Evolutionary conservation across 1,140 invertebrate species (phyloP).

Genomic region (Patella vulgata): DNA sequence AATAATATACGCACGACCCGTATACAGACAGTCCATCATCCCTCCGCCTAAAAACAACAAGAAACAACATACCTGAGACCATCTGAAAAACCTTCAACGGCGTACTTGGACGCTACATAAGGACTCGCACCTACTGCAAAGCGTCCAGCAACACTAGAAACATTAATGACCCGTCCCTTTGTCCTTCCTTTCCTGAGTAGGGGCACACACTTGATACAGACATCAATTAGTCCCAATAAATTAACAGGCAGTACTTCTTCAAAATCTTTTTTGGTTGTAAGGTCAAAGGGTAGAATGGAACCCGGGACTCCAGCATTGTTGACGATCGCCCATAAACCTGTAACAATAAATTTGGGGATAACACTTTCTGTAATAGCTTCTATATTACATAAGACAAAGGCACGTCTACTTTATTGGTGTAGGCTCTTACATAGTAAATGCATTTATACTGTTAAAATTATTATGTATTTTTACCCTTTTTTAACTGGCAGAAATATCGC

Average conservation of each 20-base stretch:
- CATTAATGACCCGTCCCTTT: conserved; percentile 23
- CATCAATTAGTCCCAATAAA: conserved; percentile 22
- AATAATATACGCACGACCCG: too few relatives aligned
- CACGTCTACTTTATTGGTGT: too few relatives aligned
- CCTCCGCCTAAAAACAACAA: too few relatives aligned
- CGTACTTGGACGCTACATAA: conserved; percentile 12
- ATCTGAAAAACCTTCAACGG: conserved; percentile 12
- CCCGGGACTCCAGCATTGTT: conserved; percentile 30
- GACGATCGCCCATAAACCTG: conserved; percentile 28
- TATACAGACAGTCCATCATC: too few relatives aligned
- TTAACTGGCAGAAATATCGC: too few relatives aligned
- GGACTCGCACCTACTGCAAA: conserved; percentile 1
- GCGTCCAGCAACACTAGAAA: conserved; percentile 12
- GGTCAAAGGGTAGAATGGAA: conserved; percentile 2
- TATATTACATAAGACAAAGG: too few relatives aligned
- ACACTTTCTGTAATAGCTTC: too few relatives aligned
- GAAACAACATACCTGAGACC: conserved; percentile 13
- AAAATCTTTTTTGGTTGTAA: conserved; percentile 6
- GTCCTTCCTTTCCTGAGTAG: conserved; percentile 10
- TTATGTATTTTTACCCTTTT: too few relatives aligned
- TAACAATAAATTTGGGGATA: conserved; percentile 3
- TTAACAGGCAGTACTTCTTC: conserved; percentile 13
- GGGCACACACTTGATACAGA: conserved; percentile 22
- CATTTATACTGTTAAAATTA: too few relatives aligned
- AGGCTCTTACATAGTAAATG: too few relatives aligned